phyloP scores from a whole-genome alignment of 2,113 vertebrate species.

The Seriola quinqueradiata region DNA sequence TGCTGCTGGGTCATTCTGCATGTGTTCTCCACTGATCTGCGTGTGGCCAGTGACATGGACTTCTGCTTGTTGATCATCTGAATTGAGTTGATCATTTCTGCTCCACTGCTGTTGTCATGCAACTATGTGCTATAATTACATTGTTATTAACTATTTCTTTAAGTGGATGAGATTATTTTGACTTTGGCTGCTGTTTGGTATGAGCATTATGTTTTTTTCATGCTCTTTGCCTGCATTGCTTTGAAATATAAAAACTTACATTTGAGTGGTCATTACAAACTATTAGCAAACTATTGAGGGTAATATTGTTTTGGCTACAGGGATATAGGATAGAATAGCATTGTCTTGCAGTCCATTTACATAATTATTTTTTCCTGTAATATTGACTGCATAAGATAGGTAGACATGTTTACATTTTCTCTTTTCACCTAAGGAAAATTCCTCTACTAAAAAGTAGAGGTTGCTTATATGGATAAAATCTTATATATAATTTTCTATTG shows the following conservation, averaged over 20 bases:
- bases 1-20: neutral
- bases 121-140: neutral
- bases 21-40: neutral
- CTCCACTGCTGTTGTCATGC: neutral
- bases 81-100: constrained; percentile 1
- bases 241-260: neutral
- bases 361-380: neutral
- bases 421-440: too few species aligned
- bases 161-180: neutral
- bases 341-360: neutral
- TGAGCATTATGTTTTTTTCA: neutral
- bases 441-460: too few species aligned
- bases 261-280: neutral
- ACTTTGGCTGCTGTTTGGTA: neutral
- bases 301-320: neutral
- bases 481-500: too few species aligned
- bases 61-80: neutral
- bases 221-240: neutral
- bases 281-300: neutral
- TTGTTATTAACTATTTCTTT: too few species aligned
- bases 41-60: neutral
- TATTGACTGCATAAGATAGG: neutral
- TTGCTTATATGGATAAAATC: too few species aligned
- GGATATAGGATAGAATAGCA: neutral
- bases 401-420: too few species aligned